Percentiles rank a stretch among this genome's conserved stretches.
These are phyloP conservation scores for Jordanella pulchra DNA, from an alignment of 2,797 vertebrate genomes.

Conservation along the genomic window DNA sequence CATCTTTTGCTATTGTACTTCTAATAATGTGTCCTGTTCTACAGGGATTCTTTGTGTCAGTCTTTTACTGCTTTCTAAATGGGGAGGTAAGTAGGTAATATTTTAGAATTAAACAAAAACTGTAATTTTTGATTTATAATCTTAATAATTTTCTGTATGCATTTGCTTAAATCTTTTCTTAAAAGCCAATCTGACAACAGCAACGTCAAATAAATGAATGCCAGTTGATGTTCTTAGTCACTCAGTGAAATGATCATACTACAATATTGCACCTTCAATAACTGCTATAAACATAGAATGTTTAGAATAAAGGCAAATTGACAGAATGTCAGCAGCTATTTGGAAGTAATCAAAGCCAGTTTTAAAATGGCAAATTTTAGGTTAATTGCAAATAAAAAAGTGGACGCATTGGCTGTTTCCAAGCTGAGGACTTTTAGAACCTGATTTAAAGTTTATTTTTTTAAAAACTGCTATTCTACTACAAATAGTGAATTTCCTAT, in stretches of 20 bases:
- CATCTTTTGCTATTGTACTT: slow-evolving; percentile 14
- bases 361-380: slow-evolving; percentile 17
- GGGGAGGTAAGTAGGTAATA: slow-evolving; percentile 88
- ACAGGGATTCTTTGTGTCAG: slow-evolving; percentile 95
- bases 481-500: neutral
- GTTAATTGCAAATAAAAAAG: slow-evolving; percentile 6
- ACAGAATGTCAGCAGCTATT: slow-evolving; percentile 31
- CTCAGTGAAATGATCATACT: neutral
- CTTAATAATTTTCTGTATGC: slow-evolving; percentile 13
- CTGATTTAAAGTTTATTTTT: neutral
- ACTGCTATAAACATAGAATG: slow-evolving; percentile 2
- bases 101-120: neutral
- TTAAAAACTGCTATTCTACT: neutral
- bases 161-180: slow-evolving; percentile 1
- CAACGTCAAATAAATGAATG: slow-evolving; percentile 1
- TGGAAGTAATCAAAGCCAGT: slow-evolving; percentile 26
- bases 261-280: slow-evolving; percentile 2
- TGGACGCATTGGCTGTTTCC: neutral
- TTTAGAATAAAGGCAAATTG: slow-evolving; percentile 24
- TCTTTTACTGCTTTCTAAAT: slow-evolving; percentile 99
- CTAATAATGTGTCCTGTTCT: slow-evolving; percentile 36
- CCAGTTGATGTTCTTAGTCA: neutral
- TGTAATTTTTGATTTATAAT: slow-evolving; percentile 15
- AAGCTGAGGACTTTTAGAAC: neutral
- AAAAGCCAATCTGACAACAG: neutral